Conservation (phyloP, 2,888 invertebrate species). For the Leucophora obtusa region DNA sequence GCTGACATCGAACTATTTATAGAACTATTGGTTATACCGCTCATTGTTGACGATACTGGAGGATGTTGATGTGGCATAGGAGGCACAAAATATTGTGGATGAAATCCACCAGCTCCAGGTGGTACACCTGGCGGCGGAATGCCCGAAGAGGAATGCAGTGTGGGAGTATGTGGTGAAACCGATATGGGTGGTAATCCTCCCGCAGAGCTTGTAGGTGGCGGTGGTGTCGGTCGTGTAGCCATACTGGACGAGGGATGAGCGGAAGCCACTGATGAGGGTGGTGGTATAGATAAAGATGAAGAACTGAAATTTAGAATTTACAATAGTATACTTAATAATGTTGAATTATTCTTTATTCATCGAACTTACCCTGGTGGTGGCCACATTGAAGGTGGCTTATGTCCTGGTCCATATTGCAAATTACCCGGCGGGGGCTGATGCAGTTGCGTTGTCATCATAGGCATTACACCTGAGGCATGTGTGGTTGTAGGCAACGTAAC, state of each 20-base stretch:
- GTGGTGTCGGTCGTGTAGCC: slow-evolving; percentile 81
- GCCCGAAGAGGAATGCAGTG: slow-evolving; percentile 82
- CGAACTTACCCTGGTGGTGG: slow-evolving; percentile 66
- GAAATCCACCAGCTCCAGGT: slow-evolving; percentile 73
- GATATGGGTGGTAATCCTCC: slow-evolving; percentile 75
- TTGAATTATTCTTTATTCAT: too few species aligned
- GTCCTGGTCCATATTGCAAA: slow-evolving; percentile 49
- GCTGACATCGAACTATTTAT: slow-evolving; percentile 62
- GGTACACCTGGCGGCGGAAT: slow-evolving; percentile 81
- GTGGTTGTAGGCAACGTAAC: slow-evolving; percentile 64
- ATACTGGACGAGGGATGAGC: slow-evolving; percentile 79
- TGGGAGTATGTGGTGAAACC: slow-evolving; percentile 77
- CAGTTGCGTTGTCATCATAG: slow-evolving; percentile 56
- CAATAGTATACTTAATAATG: not conserved
- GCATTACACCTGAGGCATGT: slow-evolving; percentile 58
- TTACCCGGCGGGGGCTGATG: slow-evolving; percentile 49
- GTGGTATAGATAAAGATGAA: slow-evolving; percentile 66
- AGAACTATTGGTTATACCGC: slow-evolving; percentile 50
- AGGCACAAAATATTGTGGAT: slow-evolving; percentile 64
- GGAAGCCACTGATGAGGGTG: slow-evolving; percentile 71
- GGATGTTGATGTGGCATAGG: slow-evolving; percentile 53
- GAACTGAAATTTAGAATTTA: slow-evolving; percentile 65
- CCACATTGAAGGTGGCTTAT: slow-evolving; percentile 63
- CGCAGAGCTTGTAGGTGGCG: slow-evolving; percentile 76
- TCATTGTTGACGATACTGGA: slow-evolving; percentile 45